Evolutionary conservation across 2,888 invertebrate genomes (phyloP).

Genomic region (Kuschelorhynchus macadamiae): DNA sequence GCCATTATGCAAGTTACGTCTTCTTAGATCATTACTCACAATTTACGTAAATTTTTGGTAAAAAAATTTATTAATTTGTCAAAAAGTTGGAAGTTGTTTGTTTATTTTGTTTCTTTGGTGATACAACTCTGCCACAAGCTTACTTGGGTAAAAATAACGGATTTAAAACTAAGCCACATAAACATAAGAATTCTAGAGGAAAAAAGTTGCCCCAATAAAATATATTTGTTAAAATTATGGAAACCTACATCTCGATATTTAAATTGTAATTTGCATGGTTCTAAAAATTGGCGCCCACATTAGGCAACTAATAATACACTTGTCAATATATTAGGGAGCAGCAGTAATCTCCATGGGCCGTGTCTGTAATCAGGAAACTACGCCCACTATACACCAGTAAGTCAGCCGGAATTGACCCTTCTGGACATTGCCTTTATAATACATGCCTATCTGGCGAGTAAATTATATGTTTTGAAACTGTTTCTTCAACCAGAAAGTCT

Average conservation of each 20-base stretch:
- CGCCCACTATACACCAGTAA: not conserved
- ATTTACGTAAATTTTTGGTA: slow-evolving; percentile 34
- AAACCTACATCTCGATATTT: too few species aligned
- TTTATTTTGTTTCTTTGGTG: slow-evolving; percentile 15
- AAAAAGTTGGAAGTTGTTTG: slow-evolving; percentile 36
- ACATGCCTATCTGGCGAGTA: too few species aligned
- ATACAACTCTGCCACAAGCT: slow-evolving; percentile 7
- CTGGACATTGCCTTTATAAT: too few species aligned
- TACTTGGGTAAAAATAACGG: slow-evolving; percentile 3
- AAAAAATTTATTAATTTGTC: slow-evolving; percentile 40
- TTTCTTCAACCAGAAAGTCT: too few species aligned
- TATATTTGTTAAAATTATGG: too few species aligned
- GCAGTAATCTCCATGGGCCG: not conserved
- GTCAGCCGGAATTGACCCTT: too few species aligned
- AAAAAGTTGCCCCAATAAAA: too few species aligned
- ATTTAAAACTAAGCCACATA: too few species aligned
- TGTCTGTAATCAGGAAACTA: not conserved
- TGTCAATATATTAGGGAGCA: not conserved
- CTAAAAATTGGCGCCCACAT: not conserved
- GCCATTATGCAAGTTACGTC: slow-evolving; percentile 23
- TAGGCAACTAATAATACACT: not conserved
- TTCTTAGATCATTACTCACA: slow-evolving; percentile 43
- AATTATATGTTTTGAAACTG: too few species aligned
- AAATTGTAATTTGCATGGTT: too few species aligned
- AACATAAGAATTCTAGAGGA: too few species aligned